Base-by-base conservation (phyloP, 92 coral and sea anemone species). In the Palythoa grandiflora region DNA sequence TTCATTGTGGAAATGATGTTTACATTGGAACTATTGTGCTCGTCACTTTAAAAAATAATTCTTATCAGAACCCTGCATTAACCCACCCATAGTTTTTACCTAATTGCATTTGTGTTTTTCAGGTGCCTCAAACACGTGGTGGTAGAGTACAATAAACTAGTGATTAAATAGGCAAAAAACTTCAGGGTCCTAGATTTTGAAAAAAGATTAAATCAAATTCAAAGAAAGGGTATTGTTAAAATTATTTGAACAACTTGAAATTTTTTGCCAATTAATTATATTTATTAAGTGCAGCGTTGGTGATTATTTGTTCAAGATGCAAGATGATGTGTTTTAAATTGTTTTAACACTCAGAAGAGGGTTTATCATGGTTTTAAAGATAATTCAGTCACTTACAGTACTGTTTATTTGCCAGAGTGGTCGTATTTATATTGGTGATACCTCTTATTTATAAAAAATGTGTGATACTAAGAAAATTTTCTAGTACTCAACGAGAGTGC, bases 21-120 rank as follows among this genome's bases (percentile, higher is more conserved):
- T 73, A 73, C 77, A 73, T 73, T 73, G 77, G 77, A 73, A 73
- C 77, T 73, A 73, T 73, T 73, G 77, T 73, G 77, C 77, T 73
- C 0, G 73, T 68, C 73, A 68, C 73, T 68, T 68, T 68, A 68
- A 68, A 68, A 68, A 68, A 68, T 68, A 28, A 68, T 68, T 68
- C 73, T 68, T 68, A 68, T 68, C 73, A 68, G 73, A 68, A 68
- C 73, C 73, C 73, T 68, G 73, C 73, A 68, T 68, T 68, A 36
- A 68, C 73, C 73, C 38, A 21, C 73, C 71, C 21, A 65, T 6
- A 68, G 73, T 68, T 68, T 68, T 68, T 68, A 68, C 73, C 73
- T 68, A 68, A 68, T 68, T 68, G 73, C 11, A 68, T 65, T 68
- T 21, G 38, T 21, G 38, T 68, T 68, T 21, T 68, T 36, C 73